These are phyloP conservation scores for Mycalesis mineus DNA, from an alignment of 2,888 invertebrate species.

Conservation along the genomic window DNA sequence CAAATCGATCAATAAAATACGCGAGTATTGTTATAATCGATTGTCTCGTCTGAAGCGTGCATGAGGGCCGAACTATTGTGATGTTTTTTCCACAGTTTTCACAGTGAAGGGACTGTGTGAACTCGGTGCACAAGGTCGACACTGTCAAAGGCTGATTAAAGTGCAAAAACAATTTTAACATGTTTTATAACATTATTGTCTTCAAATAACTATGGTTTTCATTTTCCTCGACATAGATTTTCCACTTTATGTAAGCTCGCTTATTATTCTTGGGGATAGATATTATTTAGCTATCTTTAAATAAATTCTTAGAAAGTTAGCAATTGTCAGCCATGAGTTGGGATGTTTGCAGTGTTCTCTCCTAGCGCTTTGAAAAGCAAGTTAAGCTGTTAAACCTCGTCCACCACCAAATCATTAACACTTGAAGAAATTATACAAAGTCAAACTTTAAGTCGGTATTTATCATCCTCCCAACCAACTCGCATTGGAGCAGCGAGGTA, in stretches of 20 bases:
- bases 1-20: slow-evolving; percentile 72
- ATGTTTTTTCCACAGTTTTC: slow-evolving; percentile 71
- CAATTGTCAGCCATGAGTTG: too few relatives aligned
- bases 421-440: too few relatives aligned
- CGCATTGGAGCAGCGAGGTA: too few relatives aligned
- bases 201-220: slow-evolving; percentile 6
- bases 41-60: slow-evolving; percentile 66
- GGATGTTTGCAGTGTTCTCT: too few relatives aligned
- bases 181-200: slow-evolving; percentile 20
- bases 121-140: slow-evolving; percentile 69
- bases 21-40: slow-evolving; percentile 68
- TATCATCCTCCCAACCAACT: too few relatives aligned
- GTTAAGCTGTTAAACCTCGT: too few relatives aligned
- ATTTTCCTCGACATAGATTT: background rate
- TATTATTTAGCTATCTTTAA: too few relatives aligned
- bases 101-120: slow-evolving; percentile 76
- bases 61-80: slow-evolving; percentile 67
- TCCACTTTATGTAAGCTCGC: background rate
- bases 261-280: too few relatives aligned
- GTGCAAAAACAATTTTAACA: slow-evolving; percentile 27
- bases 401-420: too few relatives aligned
- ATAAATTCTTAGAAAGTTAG: too few relatives aligned
- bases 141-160: slow-evolving; percentile 59
- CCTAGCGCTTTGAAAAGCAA: too few relatives aligned
- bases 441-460: too few relatives aligned